phyloP scores from a whole-genome alignment of 2,797 vertebrate species.

The Melanotaenia trifasciata region DNA sequence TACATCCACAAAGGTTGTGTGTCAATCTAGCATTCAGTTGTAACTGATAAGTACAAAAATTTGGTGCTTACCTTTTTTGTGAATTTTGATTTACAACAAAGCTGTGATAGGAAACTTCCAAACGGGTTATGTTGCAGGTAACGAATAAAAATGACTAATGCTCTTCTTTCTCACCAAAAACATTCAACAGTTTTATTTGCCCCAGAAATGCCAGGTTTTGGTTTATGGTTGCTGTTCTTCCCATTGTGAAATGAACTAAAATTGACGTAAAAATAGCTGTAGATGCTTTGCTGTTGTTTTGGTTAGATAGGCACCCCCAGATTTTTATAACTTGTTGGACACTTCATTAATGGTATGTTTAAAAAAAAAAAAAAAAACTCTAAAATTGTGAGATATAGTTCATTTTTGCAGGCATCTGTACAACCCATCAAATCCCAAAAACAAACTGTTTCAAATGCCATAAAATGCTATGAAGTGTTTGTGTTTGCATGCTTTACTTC shows the following conservation, averaged over 20 bases:
- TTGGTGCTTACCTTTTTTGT: no score
- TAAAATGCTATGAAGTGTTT: neutral
- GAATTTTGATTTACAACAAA: no score
- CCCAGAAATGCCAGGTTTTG: neutral
- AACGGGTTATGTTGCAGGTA: neutral
- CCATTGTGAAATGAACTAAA: neutral
- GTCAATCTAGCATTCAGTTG: neutral
- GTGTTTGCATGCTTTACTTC: neutral
- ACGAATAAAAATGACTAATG: neutral
- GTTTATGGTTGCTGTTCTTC: no score
- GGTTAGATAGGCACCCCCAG: neutral
- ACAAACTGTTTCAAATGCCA: no score
- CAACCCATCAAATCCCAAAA: no score
- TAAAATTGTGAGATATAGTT: neutral
- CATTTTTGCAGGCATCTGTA: neutral
- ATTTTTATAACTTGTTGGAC: neutral
- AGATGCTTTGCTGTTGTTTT: neutral
- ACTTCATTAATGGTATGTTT: neutral
- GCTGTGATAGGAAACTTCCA: neutral
- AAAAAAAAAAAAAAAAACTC: neutral
- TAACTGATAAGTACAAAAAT: no score
- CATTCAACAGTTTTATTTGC: neutral
- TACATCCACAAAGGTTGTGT: neutral
- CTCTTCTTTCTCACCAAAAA: neutral
- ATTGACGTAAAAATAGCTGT: neutral